Conservation (phyloP, 2,888 invertebrate species). For the Dasypolia templi region DNA sequence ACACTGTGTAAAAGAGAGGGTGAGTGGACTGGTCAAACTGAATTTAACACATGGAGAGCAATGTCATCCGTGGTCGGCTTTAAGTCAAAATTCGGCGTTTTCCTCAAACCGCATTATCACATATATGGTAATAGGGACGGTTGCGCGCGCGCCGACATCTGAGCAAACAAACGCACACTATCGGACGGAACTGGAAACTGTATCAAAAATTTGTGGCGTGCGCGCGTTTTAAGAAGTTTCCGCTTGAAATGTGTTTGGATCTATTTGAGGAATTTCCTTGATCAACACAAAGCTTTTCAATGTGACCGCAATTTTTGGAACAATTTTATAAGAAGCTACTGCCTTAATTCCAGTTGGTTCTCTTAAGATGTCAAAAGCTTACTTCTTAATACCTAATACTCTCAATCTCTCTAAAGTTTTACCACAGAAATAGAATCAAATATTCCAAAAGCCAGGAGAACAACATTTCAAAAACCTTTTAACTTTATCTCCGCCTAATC, state of each 20-base stretch:
- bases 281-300: too few relatives aligned
- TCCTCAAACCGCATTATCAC: constrained; percentile 83
- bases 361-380: not conserved
- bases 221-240: not conserved
- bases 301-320: not conserved
- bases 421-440: constrained; percentile 12
- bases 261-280: not conserved
- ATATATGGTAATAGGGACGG: constrained; percentile 82
- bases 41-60: constrained; percentile 70
- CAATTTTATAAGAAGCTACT: not conserved
- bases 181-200: constrained; percentile 73
- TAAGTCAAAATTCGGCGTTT: constrained; percentile 83
- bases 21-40: constrained; percentile 52
- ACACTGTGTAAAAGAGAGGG: constrained; percentile 39
- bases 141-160: constrained; percentile 80
- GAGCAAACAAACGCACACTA: constrained; percentile 73
- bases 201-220: constrained; percentile 68
- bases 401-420: not conserved
- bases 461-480: constrained; percentile 42
- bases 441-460: constrained; percentile 18
- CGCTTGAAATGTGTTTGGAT: not conserved
- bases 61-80: constrained; percentile 80
- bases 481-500: constrained; percentile 27
- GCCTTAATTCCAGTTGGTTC: not conserved
- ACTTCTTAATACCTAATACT: not conserved